Base-by-base conservation (phyloP, 1,140 invertebrate species). In the Drosophila tsacasi region DNA sequence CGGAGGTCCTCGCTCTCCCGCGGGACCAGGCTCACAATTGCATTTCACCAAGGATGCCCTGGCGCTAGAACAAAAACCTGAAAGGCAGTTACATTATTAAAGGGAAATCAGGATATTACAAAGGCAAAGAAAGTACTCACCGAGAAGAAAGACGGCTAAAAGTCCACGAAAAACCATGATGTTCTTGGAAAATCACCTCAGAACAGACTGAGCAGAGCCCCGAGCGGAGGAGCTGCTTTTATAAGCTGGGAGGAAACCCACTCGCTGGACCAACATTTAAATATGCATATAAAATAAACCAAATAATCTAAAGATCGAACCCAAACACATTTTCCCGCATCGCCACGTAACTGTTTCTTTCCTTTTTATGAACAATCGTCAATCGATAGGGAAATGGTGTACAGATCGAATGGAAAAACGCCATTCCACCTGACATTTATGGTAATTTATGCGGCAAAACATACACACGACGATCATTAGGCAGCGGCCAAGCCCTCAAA, bases 21-120 rank as follows among this genome's bases (percentile, higher is more conserved):
- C 35, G 5, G 79, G 57, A 15, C 85, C 85, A 19, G 87, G 71
- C 30, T 91, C 87, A 66, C 86, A 90, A 8, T 66, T 76, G 46
- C 86, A 90, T 27, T 83, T 87, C 47, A 86, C 44, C 17, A 90
- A 46, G 5, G 86, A 78, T 17, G 73, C 87, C 4, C n/a, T 37
- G 10, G 46, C 46, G 21, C 17, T 37, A 3, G 60, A 46, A 8
- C 15, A 76, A n/a, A 85, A 7, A 9, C 85, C 84, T 89, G 23
- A 15, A 40, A 23, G 12, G 17, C 17, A 57, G 15, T 6, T n/a
- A 5, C 5, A 37, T n/a, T 17, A 30, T 10, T 13, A 12, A 12
- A 35, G 8, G 3, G 2, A 32, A 32, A 25, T 19, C 10, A 8
- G 0, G 42, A 32, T 30, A 27, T 32, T 39, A 5, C 7, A 9